Evolutionary conservation across 1,140 invertebrate species (phyloP), one percentile per base, ranked within the genome.

Genomic region (Aphelenchoides besseyi): DNA sequence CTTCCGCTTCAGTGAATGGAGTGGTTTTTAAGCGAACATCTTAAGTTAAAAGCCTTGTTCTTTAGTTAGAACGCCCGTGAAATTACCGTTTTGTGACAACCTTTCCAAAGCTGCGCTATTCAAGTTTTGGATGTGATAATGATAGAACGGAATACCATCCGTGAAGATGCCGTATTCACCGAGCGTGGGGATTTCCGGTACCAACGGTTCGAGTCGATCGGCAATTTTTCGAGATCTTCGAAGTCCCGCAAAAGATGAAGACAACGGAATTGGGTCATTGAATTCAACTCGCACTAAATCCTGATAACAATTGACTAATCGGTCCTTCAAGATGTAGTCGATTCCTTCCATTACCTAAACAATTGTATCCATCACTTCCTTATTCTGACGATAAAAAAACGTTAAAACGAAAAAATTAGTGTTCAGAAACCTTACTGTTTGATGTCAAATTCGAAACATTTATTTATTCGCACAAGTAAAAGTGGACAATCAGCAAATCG

Each of bases 81-180:
- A 66, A 26, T 23, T 36, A 61, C 59, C 59, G 30, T 66, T 66
- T 2, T 32, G 12, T 3, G 16, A 9, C 1, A 66, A 37, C 16
- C 63, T 26, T n/a, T 29, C 0, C 30, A 18, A 12, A 16, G 30
- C 63, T 1, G 1, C 63, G 30, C 12, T 12, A 12, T 33, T 36
- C 1, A 66, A 33, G 12, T 18, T 37, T 29, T 36, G 12, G 18
- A 33, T 16, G 30, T 53, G 30, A 8, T 66, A 66, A 33, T 66
- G 63, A 53, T 66, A 66, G 30, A 66, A 66, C 1, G 63, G 63
- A 32, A 66, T 53, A n/a, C 63, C 63, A 30, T 66, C 63, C 26
- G 16, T 29, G 32, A 66, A 66, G n/a, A 66, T 30, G 1, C 63
- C 63, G 30, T 66, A 12, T 26, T 1, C 12, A n/a, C 63, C 63